These are phyloP conservation scores for Pithecia hirsuta DNA, from an alignment of 2,797 vertebrate species.

Conservation along the genomic window DNA sequence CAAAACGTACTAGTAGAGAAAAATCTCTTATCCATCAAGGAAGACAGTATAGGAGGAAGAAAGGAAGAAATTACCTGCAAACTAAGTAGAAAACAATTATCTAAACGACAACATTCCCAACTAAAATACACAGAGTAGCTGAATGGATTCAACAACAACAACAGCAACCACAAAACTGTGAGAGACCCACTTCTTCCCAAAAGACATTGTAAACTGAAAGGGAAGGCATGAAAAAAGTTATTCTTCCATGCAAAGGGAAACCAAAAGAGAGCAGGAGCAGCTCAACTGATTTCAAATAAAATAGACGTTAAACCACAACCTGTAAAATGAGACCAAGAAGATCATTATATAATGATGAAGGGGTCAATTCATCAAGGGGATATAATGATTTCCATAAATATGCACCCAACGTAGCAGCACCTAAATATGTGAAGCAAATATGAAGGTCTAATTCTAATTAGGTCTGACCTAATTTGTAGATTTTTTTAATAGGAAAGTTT, in stretches of 20 bases:
- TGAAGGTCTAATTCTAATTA: not conserved
- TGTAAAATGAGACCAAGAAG: not conserved
- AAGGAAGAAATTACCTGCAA: not conserved
- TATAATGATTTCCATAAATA: not conserved
- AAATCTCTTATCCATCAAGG: not conserved
- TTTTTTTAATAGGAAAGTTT: too few relatives aligned
- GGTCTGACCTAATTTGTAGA: too few relatives aligned
- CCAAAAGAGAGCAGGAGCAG: not conserved
- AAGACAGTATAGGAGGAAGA: not conserved
- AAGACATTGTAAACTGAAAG: not conserved
- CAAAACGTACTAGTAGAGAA: not conserved
- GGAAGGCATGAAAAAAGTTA: not conserved
- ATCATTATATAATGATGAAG: not conserved
- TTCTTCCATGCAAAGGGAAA: not conserved
- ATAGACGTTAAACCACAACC: not conserved
- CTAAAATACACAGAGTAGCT: not conserved
- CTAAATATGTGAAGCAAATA: not conserved
- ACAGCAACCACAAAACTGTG: not conserved
- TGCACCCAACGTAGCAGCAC: not conserved
- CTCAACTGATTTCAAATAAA: not conserved
- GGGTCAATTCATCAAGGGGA: not conserved
- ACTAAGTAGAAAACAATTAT: not conserved
- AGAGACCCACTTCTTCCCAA: not conserved
- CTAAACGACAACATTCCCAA: not conserved
- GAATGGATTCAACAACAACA: not conserved